Evolutionary conservation across 2,888 invertebrate species (phyloP).

Genomic region (Brachyptera putata): DNA sequence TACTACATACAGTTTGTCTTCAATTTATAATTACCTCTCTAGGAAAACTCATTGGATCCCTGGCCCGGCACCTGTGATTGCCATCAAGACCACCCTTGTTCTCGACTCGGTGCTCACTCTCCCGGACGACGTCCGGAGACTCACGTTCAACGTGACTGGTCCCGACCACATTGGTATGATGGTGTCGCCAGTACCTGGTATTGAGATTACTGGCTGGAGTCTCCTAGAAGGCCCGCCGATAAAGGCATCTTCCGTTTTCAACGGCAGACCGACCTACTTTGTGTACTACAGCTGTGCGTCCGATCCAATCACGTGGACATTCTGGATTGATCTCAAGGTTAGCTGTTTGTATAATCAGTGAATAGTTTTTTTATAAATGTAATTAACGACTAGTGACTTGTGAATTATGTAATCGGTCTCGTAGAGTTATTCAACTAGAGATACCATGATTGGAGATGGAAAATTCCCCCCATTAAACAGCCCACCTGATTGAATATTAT

Average conservation of each 20-base stretch:
- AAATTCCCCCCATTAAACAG: no score
- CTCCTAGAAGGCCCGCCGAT: conserved; percentile 53
- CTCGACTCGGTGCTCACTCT: conserved; percentile 45
- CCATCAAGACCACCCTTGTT: conserved; percentile 49
- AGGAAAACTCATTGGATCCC: conserved; percentile 59
- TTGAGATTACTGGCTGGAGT: conserved; percentile 55
- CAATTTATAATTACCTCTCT: no score
- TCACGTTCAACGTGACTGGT: conserved; percentile 53
- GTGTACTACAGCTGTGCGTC: conserved; percentile 63
- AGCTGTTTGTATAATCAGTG: no score
- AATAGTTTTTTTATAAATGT: no score
- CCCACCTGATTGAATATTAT: no score
- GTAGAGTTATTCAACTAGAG: no score
- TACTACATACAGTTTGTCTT: no score
- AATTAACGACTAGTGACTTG: no score
- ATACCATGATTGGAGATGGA: no score
- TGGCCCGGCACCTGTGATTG: conserved; percentile 51
- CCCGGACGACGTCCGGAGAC: conserved; percentile 43
- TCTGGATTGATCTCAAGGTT: conserved; percentile 60
- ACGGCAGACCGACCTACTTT: conserved; percentile 60
- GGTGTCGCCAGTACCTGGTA: conserved; percentile 56
- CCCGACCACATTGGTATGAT: conserved; percentile 64
- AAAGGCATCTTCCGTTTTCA: conserved; percentile 50
- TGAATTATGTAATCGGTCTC: no score
- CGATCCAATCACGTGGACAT: conserved; percentile 53